A percentile compares a stretch with the other conserved stretches of the same genome.
Conservation (phyloP, 2,888 invertebrate genomes). For the Arge pagana region DNA sequence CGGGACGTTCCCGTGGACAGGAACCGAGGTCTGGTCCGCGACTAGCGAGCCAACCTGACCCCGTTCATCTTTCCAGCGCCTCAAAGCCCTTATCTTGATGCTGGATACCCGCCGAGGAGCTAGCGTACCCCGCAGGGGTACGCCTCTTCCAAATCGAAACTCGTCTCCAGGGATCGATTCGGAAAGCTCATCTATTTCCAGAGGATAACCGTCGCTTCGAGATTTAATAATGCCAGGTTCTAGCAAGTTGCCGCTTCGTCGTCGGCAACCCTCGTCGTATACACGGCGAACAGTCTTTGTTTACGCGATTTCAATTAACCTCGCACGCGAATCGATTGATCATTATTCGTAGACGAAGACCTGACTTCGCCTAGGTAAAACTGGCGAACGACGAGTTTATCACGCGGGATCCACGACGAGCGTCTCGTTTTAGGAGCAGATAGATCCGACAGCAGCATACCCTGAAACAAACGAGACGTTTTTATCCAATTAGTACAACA, state of each 20-base stretch:
- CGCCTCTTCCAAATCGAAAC: conserved; percentile 28
- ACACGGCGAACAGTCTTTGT: too few relatives aligned
- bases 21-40: conserved; percentile 39
- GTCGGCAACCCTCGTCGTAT: too few relatives aligned
- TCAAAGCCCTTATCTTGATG: conserved; percentile 52
- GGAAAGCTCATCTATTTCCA: conserved; percentile 23
- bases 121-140: conserved; percentile 48
- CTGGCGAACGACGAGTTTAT: too few relatives aligned
- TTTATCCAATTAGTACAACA: too few relatives aligned
- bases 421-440: too few relatives aligned
- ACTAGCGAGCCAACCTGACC: conserved; percentile 50
- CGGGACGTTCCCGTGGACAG: conserved; percentile 32
- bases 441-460: not conserved
- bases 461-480: conserved; percentile 10
- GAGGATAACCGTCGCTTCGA: conserved; percentile 8
- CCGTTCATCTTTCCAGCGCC: conserved; percentile 46
- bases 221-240: too few relatives aligned
- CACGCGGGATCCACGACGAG: too few relatives aligned
- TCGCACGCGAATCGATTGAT: too few relatives aligned
- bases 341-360: too few relatives aligned
- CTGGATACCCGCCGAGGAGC: conserved; percentile 40
- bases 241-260: too few relatives aligned
- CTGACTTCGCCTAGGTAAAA: too few relatives aligned
- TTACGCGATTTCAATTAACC: too few relatives aligned
- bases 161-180: conserved; percentile 20